These are phyloP conservation scores for Euspilapteryx auroguttella DNA, from an alignment of 2,888 invertebrate species.

Conservation along the genomic window DNA sequence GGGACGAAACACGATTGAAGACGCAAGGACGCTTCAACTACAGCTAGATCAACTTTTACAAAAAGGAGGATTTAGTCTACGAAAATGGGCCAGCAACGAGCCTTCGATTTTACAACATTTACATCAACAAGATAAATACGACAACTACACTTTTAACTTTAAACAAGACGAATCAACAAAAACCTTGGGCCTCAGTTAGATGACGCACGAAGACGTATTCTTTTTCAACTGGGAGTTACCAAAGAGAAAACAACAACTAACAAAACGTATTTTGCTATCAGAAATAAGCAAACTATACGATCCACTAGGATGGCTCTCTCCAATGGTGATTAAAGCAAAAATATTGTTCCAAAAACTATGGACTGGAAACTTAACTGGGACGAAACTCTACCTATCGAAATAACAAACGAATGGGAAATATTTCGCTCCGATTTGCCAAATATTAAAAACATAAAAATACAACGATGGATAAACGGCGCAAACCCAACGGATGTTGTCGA, in stretches of 20 bases:
- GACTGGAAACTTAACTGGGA: neutral
- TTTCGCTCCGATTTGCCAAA: neutral
- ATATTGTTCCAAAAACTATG: neutral
- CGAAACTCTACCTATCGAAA: neutral
- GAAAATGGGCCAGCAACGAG: conserved; percentile 2
- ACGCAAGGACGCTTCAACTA: neutral
- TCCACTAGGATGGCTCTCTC: neutral
- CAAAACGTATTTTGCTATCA: neutral
- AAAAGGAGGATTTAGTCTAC: conserved; percentile 1
- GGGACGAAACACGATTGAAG: neutral
- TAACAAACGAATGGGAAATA: neutral
- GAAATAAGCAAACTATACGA: neutral
- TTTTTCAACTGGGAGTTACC: neutral
- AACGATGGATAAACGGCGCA: neutral
- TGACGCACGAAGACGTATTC: neutral
- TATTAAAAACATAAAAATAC: neutral
- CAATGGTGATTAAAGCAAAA: neutral
- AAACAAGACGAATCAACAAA: conserved; percentile 1
- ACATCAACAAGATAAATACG: neutral
- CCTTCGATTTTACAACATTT: conserved; percentile 1
- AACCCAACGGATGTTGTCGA: too few relatives aligned
- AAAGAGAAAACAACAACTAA: neutral
- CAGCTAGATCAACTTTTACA: neutral
- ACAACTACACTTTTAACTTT: neutral
- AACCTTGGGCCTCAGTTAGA: conserved; percentile 1